phyloP scores from a whole-genome alignment of 2,113 vertebrate species.

The Vidua chalybeata region DNA sequence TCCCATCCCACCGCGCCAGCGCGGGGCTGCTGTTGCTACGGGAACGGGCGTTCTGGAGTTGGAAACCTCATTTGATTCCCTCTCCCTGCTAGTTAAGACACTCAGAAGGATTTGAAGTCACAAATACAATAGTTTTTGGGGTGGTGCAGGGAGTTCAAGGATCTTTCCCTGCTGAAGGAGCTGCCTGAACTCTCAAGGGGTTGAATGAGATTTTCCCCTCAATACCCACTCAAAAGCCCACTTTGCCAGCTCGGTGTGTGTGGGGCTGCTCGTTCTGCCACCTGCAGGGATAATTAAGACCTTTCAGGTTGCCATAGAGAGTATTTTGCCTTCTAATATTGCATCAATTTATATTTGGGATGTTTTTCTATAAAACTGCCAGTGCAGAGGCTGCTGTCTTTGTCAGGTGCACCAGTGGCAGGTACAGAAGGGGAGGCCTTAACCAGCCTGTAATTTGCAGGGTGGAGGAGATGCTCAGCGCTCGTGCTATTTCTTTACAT shows the following conservation, averaged over 20 bases:
- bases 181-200: not conserved
- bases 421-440: not conserved
- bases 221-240: not conserved
- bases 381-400: not conserved
- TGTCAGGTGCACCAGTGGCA: not conserved
- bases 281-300: conserved; percentile 40
- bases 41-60: conserved; percentile 6
- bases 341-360: not conserved
- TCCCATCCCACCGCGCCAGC: not conserved
- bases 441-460: not conserved
- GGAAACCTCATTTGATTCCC: not conserved
- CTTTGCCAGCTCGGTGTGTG: not conserved
- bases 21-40: conserved; percentile 23
- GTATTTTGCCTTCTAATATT: not conserved
- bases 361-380: not conserved
- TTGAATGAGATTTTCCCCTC: not conserved
- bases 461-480: not conserved
- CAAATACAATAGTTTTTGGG: not conserved
- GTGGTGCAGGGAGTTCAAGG: not conserved
- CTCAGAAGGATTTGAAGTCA: not conserved
- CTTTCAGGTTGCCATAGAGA: conserved; percentile 52
- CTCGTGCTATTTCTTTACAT: not conserved
- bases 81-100: not conserved
- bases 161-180: not conserved
- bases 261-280: not conserved